Percentiles rank a stretch among this genome's conserved stretches.
Evolutionary conservation across 2,888 invertebrate genomes (phyloP).

Genomic region (Pediacus dermestoides): DNA sequence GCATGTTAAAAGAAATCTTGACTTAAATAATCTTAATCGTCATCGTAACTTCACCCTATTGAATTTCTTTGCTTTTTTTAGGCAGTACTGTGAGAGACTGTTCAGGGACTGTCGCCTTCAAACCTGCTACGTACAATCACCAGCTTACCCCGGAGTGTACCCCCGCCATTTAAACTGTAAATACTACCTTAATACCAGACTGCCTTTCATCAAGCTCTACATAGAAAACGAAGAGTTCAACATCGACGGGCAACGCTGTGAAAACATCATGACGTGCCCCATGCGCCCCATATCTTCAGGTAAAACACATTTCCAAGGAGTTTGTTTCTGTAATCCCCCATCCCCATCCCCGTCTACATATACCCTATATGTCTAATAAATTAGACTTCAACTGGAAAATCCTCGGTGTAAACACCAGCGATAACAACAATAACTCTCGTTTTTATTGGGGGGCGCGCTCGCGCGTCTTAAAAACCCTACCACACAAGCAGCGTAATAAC

Average conservation of each 20-base stretch:
- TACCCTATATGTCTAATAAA: no score
- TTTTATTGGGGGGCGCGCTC: slow-evolving; percentile 18
- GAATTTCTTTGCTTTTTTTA: slow-evolving; percentile 50
- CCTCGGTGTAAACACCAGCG: slow-evolving; percentile 15
- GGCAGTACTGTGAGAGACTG: slow-evolving; percentile 83
- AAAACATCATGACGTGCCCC: slow-evolving; percentile 92
- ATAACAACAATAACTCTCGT: slow-evolving; percentile 29
- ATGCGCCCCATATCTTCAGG: slow-evolving; percentile 87
- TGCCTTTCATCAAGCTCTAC: slow-evolving; percentile 86
- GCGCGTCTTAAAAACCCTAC: no score
- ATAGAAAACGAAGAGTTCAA: slow-evolving; percentile 93
- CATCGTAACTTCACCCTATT: no score
- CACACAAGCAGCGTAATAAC: no score
- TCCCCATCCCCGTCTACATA: no score
- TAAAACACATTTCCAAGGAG: no score
- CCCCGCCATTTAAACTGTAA: slow-evolving; percentile 88
- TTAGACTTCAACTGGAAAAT: no score
- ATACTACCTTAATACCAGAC: slow-evolving; percentile 82
- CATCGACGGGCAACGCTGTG: slow-evolving; percentile 88
- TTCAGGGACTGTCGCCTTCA: slow-evolving; percentile 85
- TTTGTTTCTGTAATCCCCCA: no score
- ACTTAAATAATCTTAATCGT: no score
- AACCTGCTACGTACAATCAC: slow-evolving; percentile 91
- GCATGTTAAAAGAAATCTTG: no score
- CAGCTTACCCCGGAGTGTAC: slow-evolving; percentile 89